phyloP scores from a whole-genome alignment of 2,888 invertebrate genomes.

The Melanargia galathea region DNA sequence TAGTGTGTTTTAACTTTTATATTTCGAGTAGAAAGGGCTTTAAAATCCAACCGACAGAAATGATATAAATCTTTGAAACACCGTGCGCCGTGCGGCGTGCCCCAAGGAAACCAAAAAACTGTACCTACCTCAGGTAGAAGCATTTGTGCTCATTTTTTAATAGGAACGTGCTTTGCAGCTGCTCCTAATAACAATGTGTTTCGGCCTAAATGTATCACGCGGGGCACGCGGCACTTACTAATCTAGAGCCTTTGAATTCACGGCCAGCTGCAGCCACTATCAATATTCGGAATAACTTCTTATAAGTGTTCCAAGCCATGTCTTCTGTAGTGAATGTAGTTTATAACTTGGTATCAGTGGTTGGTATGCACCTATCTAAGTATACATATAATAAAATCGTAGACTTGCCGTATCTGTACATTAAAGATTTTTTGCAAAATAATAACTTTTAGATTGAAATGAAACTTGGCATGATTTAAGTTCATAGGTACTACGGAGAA shows the following conservation, averaged over 20 bases:
- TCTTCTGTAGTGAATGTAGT: too few species aligned
- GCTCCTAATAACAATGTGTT: conserved; percentile 68
- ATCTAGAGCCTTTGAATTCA: conserved; percentile 56
- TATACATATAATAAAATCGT: too few species aligned
- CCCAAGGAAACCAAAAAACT: conserved; percentile 54
- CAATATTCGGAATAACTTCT: conserved; percentile 41
- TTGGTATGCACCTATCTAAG: too few species aligned
- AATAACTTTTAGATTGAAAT: too few species aligned
- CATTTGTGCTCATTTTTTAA: conserved; percentile 47
- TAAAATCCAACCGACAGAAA: not conserved
- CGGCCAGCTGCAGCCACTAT: conserved; percentile 54
- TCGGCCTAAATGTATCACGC: conserved; percentile 55
- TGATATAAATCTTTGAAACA: conserved; percentile 17
- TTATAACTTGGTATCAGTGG: too few species aligned
- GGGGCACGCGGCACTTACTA: conserved; percentile 56
- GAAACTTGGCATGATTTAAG: too few species aligned
- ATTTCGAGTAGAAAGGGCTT: too few species aligned
- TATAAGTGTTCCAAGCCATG: conserved; percentile 18
- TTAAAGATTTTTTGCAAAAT: too few species aligned
- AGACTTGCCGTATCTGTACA: too few species aligned
- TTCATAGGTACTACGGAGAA: too few species aligned
- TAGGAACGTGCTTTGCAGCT: conserved; percentile 65
- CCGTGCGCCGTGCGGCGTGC: conserved; percentile 1
- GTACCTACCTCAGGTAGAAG: conserved; percentile 53
- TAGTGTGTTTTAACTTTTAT: too few species aligned